A percentile compares a stretch with the other conserved stretches of the same genome.
Evolutionary conservation across 2,888 invertebrate genomes (phyloP).

Genomic region (Monoplex corrugatus): DNA sequence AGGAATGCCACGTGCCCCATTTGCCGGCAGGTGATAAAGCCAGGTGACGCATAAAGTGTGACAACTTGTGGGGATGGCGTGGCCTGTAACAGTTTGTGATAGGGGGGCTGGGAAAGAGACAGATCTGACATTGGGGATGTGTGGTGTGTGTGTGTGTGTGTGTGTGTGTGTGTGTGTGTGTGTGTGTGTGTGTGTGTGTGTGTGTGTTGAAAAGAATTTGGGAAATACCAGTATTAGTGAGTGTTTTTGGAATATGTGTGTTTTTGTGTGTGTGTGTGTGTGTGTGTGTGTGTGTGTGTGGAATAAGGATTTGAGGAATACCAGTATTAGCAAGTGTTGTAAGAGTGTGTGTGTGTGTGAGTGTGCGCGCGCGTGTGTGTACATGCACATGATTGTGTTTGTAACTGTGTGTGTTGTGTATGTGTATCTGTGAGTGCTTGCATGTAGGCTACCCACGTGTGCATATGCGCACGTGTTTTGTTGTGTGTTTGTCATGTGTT

Average conservation of each 20-base stretch:
- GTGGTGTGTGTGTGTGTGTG: neutral
- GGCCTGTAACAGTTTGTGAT: too few relatives aligned
- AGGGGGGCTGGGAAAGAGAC: too few relatives aligned
- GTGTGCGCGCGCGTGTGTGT: neutral
- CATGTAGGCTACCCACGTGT: too few relatives aligned
- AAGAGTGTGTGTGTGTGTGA: neutral
- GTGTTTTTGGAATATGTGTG: too few relatives aligned
- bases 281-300: neutral
- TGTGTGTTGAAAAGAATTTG: too few relatives aligned
- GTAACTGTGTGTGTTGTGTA: neutral
- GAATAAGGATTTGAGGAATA: too few relatives aligned
- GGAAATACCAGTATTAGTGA: too few relatives aligned
- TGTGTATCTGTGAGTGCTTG: neutral
- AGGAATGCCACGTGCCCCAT: conserved; percentile 71
- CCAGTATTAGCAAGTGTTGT: too few relatives aligned
- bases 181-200: neutral
- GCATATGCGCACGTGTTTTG: too few relatives aligned
- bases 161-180: neutral
- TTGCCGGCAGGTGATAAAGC: conserved; percentile 66
- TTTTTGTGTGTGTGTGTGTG: neutral
- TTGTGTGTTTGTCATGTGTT: too few relatives aligned
- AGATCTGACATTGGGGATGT: neutral
- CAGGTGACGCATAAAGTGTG: neutral
- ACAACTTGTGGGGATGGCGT: too few relatives aligned
- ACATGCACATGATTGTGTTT: neutral